These are phyloP conservation scores for Bursaphelenchus okinawaensis DNA, from an alignment of 2,888 invertebrate species.

Conservation along the genomic window DNA sequence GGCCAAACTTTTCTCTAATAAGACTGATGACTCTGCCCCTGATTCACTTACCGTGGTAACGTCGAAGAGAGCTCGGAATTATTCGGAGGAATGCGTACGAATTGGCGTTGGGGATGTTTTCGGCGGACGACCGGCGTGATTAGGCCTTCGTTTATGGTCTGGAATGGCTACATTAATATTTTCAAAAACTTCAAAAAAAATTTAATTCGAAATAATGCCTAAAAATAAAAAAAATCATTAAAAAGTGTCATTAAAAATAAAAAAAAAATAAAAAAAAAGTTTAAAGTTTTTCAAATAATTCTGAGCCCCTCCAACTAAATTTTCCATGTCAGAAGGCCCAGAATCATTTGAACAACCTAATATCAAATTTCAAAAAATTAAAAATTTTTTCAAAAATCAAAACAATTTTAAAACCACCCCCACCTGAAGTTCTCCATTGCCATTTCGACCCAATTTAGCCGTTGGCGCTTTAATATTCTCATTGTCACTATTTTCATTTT, in stretches of 20 bases:
- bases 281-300: too few species aligned
- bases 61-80: background rate
- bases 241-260: too few species aligned
- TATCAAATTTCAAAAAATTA: background rate
- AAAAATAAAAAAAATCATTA: too few species aligned
- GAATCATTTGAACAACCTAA: too few species aligned
- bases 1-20: background rate
- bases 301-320: too few species aligned
- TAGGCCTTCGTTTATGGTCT: slow-evolving; percentile 53
- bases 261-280: too few species aligned
- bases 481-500: background rate
- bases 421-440: background rate
- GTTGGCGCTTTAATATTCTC: background rate
- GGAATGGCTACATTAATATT: background rate
- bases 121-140: slow-evolving; percentile 48
- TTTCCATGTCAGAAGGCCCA: too few species aligned
- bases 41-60: background rate
- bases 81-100: slow-evolving; percentile 10
- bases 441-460: background rate
- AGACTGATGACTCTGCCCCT: background rate
- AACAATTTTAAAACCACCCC: too few species aligned
- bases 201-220: too few species aligned
- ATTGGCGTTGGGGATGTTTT: slow-evolving; percentile 28
- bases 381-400: too few species aligned
- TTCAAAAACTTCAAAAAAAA: too few species aligned